Evolutionary conservation across 1,140 invertebrate species (phyloP).

Genomic region (Caenorhabditis inopinata): DNA sequence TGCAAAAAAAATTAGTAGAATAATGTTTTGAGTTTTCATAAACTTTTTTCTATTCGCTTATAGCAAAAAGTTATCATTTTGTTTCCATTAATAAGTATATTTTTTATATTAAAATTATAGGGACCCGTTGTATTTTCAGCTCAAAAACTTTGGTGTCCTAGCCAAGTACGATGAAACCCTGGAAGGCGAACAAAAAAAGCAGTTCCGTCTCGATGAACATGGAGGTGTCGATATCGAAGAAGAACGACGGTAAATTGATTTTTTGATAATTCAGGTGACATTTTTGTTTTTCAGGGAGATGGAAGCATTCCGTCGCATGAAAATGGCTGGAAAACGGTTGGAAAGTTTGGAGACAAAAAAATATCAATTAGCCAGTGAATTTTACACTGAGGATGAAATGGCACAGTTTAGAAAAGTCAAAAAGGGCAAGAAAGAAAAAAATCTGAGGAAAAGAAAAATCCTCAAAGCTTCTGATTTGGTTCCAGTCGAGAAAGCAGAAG

Average conservation of each 20-base stretch:
- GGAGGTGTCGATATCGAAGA: constrained; percentile 59
- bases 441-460: constrained; percentile 68
- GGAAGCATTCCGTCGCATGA: constrained; percentile 71
- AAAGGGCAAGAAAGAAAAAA: constrained; percentile 75
- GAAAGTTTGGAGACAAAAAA: constrained; percentile 71
- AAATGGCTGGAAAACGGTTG: constrained; percentile 62
- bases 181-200: constrained; percentile 76
- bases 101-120: no score
- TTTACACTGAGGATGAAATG: constrained; percentile 74
- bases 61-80: no score
- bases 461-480: constrained; percentile 72
- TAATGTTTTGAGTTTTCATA: no score
- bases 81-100: no score
- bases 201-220: constrained; percentile 77
- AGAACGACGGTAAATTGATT: constrained; percentile 6
- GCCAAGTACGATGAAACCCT: constrained; percentile 96
- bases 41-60: no score
- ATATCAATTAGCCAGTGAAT: constrained; percentile 80
- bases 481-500: constrained; percentile 61
- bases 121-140: no score
- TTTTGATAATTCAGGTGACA: background rate
- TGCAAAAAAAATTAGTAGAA: no score
- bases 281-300: constrained; percentile 61
- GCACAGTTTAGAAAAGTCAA: constrained; percentile 89
- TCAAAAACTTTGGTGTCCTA: constrained; percentile 74